Evolutionary conservation across 2,113 vertebrate species (phyloP).

Genomic region (Scomber colias): DNA sequence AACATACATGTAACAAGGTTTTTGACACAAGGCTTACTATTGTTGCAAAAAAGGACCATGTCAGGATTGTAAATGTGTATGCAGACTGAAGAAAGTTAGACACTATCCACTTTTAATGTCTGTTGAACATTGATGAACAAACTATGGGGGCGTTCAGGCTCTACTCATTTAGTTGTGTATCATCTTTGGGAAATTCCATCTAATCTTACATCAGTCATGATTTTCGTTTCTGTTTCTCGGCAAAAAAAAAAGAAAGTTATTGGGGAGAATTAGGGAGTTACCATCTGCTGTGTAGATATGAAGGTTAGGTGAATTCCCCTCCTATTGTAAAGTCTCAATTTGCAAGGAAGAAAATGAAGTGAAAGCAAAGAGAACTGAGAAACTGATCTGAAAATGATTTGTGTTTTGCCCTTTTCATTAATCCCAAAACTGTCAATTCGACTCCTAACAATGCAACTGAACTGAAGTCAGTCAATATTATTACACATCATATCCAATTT

Average conservation of each 20-base stretch:
- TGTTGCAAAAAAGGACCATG: too few species aligned
- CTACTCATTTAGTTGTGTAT: not conserved
- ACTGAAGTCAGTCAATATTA: conserved; percentile 10
- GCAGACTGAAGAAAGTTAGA: not conserved
- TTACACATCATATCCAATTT: conserved; percentile 31
- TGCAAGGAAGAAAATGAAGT: conserved; percentile 8
- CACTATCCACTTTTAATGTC: not conserved
- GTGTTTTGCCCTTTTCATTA: conserved; percentile 58
- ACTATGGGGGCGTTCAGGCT: not conserved
- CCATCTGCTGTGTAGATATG: not conserved
- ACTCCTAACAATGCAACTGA: conserved; percentile 14
- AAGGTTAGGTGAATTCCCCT: conserved; percentile 36
- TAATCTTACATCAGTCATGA: not conserved
- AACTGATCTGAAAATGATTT: conserved; percentile 39
- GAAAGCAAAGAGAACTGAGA: conserved; percentile 29
- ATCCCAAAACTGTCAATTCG: conserved; percentile 35
- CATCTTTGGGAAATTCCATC: not conserved
- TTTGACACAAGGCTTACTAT: not conserved
- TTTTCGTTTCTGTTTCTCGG: not conserved
- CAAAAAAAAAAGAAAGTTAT: conserved; percentile 12
- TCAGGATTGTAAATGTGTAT: not conserved
- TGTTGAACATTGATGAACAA: not conserved
- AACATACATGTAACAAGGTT: too few species aligned
- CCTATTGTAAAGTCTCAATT: conserved; percentile 20
- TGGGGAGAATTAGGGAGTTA: not conserved